phyloP scores from a whole-genome alignment of 1,140 invertebrate genomes.

The Drosophila littoralis region DNA sequence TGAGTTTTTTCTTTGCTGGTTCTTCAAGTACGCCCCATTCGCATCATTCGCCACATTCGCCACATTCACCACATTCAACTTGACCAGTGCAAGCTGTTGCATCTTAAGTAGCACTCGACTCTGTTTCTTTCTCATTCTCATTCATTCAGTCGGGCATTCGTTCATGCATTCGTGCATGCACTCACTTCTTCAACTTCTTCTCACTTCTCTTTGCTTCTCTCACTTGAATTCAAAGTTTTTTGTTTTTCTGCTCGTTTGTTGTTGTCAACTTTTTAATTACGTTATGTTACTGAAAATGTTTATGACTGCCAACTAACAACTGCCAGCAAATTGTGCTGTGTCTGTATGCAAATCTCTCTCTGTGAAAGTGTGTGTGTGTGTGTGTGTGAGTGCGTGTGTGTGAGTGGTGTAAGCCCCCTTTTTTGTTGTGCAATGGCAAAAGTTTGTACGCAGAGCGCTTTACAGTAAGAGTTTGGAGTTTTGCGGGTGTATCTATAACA shows the following conservation, averaged over 20 bases:
- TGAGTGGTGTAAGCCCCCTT: not conserved
- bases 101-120: slow-evolving; percentile 21
- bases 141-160: slow-evolving; percentile 3
- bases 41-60: not conserved
- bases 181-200: slow-evolving; percentile 2
- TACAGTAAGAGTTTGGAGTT: not conserved
- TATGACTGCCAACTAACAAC: slow-evolving; percentile 50
- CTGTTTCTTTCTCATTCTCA: not conserved
- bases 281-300: slow-evolving; percentile 57
- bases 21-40: not conserved
- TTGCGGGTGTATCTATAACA: slow-evolving; percentile 34
- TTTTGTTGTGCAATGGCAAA: slow-evolving; percentile 29
- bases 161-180: slow-evolving; percentile 11
- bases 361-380: not conserved
- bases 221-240: slow-evolving; percentile 25
- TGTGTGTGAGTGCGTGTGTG: slow-evolving; percentile 1
- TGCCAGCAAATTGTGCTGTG: slow-evolving; percentile 26
- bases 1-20: not conserved
- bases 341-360: not conserved
- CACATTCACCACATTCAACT: not conserved
- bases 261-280: slow-evolving; percentile 63
- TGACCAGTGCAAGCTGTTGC: slow-evolving; percentile 23
- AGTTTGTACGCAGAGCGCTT: slow-evolving; percentile 28
- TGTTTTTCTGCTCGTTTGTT: slow-evolving; percentile 38
- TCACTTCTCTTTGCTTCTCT: not conserved